These are phyloP conservation scores for Hafferia zeledoni DNA, from an alignment of 2,797 vertebrate genomes.

Conservation along the genomic window DNA sequence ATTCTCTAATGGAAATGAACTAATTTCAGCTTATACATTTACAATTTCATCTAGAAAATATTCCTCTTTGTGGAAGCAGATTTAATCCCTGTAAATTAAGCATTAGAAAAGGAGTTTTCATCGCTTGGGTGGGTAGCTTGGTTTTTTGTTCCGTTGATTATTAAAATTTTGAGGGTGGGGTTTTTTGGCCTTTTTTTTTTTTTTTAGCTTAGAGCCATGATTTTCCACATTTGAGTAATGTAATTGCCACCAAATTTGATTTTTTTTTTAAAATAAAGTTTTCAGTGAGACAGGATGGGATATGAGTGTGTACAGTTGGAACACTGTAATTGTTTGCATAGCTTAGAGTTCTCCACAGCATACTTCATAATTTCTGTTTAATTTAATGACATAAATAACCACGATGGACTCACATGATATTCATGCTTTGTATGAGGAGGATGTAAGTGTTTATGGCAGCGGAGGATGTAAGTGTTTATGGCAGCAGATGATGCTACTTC, in stretches of 20 bases:
- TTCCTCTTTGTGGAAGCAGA: not conserved
- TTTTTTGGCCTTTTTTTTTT: no score
- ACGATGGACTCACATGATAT: not conserved
- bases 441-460: not conserved
- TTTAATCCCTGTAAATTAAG: not conserved
- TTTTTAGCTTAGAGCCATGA: not conserved
- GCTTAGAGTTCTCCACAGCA: not conserved
- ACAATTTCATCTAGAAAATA: not conserved
- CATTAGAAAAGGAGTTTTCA: not conserved
- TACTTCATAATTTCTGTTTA: not conserved
- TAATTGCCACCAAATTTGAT: not conserved
- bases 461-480: not conserved
- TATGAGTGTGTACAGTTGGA: not conserved
- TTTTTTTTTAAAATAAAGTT: not conserved
- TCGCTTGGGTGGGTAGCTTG: not conserved
- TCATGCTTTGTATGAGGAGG: not conserved
- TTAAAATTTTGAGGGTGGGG: not conserved
- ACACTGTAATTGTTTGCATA: not conserved
- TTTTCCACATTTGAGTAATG: not conserved
- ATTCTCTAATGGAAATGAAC: not conserved
- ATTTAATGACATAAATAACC: conserved; percentile 27
- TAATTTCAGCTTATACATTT: not conserved
- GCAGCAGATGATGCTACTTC: not conserved
- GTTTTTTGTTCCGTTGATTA: not conserved
- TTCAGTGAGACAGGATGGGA: not conserved